A percentile compares a stretch with the other conserved stretches of the same genome.
Conservation (phyloP, 1,140 invertebrate genomes). For the Papilio polyxenes region DNA sequence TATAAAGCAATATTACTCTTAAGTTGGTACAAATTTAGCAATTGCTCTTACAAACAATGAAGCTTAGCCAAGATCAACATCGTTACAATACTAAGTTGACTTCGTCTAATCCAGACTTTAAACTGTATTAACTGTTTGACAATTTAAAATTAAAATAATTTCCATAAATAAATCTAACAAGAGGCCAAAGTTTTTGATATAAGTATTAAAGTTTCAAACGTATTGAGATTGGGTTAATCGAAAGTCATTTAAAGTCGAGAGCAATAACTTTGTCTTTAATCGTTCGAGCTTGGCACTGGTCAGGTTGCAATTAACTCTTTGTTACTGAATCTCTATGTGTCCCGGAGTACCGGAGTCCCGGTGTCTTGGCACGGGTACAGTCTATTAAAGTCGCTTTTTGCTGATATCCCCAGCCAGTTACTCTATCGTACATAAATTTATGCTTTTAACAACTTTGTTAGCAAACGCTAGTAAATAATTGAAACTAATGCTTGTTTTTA, state of each 20-base stretch:
- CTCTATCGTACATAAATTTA: slow-evolving; percentile 23
- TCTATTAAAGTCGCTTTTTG: slow-evolving; percentile 36
- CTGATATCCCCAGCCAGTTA: slow-evolving; percentile 6
- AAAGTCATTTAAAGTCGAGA: neutral
- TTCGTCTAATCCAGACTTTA: neutral
- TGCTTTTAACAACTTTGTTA: slow-evolving; percentile 25
- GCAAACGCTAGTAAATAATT: neutral
- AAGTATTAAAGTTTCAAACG: neutral
- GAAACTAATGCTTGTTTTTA: slow-evolving; percentile 7
- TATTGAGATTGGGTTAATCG: neutral
- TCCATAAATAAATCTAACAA: neutral
- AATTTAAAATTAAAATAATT: neutral
- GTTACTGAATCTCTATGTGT: slow-evolving; percentile 32
- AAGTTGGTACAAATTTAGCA: neutral
- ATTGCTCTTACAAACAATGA: slow-evolving; percentile 5
- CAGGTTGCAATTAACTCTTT: slow-evolving; percentile 35
- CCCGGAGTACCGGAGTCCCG: neutral
- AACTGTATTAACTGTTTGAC: neutral
- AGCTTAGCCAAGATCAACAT: slow-evolving; percentile 7
- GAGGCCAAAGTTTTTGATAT: neutral
- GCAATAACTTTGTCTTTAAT: slow-evolving; percentile 29
- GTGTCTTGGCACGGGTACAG: slow-evolving; percentile 23
- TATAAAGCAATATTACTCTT: too few species aligned
- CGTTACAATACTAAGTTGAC: neutral
- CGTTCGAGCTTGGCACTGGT: slow-evolving; percentile 9